A percentile compares a stretch with the other conserved stretches of the same genome.
Evolutionary conservation across 2,113 vertebrate species (phyloP).

Genomic region (Chinchilla lanigera): DNA sequence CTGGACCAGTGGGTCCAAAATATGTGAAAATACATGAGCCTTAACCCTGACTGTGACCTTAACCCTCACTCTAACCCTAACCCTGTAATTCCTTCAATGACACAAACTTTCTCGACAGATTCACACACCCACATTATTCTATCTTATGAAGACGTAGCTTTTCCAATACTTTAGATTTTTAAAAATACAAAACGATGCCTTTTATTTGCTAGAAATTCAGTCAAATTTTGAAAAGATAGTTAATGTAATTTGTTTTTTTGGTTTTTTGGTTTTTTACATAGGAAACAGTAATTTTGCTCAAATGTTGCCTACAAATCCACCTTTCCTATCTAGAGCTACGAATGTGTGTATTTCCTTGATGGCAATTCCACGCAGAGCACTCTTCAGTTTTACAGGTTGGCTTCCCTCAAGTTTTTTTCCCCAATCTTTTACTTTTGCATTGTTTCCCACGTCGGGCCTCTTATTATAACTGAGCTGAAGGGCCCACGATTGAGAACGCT

Average conservation of each 20-base stretch:
- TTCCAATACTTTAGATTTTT: background rate
- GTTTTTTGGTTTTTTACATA: background rate
- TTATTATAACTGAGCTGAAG: background rate
- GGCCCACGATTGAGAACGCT: background rate
- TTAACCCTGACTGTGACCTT: background rate
- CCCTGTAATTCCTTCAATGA: background rate
- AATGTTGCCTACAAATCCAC: background rate
- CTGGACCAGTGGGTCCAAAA: background rate
- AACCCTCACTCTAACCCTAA: background rate
- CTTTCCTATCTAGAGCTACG: background rate
- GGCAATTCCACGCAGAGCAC: background rate
- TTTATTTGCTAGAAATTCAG: background rate
- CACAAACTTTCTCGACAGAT: background rate
- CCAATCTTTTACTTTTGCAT: background rate
- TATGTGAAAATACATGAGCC: background rate
- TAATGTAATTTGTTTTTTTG: background rate
- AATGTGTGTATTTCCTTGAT: background rate
- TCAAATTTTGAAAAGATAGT: background rate
- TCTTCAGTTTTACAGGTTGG: background rate
- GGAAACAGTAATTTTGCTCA: background rate
- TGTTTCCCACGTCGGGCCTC: background rate
- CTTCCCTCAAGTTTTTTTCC: background rate
- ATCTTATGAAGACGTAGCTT: background rate
- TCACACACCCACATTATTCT: background rate
- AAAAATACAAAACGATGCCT: background rate